A percentile compares a stretch with the other conserved stretches of the same genome.
Conservation (phyloP, 1,140 invertebrate genomes). For the Pachyrhynchus sulphureomaculatus region DNA sequence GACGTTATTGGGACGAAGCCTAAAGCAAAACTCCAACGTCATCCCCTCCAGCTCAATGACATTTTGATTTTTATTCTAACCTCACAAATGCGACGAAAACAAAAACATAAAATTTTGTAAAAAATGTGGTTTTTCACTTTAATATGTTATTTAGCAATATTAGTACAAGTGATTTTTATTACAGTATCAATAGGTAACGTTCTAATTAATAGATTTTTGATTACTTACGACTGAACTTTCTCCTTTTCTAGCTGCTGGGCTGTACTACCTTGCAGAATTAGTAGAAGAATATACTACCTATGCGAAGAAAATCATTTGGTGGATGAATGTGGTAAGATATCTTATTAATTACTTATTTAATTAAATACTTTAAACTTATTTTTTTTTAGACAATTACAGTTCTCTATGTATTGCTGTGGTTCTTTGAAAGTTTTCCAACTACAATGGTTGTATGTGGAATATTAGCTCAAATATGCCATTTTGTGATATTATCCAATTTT, state of each 20-base stretch:
- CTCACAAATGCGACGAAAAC: conserved; percentile 16
- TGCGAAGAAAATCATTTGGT: conserved; percentile 74
- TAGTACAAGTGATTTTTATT: conserved; percentile 40
- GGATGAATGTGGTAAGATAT: conserved; percentile 62
- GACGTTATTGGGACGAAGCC: no score
- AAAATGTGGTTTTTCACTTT: conserved; percentile 43
- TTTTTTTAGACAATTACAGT: conserved; percentile 64
- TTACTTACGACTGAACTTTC: no score
- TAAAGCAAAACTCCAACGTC: no score
- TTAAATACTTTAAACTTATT: conserved; percentile 11
- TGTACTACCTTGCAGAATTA: conserved; percentile 87
- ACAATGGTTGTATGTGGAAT: conserved; percentile 69
- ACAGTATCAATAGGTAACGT: conserved; percentile 44
- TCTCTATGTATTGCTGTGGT: conserved; percentile 70
- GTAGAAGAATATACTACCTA: conserved; percentile 85
- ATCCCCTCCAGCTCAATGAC: no score
- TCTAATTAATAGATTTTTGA: no score
- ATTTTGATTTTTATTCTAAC: no score
- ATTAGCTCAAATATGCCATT: conserved; percentile 68
- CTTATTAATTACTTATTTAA: not conserved
- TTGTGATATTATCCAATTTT: conserved; percentile 72
- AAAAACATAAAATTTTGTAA: not conserved
- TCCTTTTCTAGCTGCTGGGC: conserved; percentile 70
- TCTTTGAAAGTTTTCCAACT: conserved; percentile 79
- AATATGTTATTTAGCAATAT: conserved; percentile 38